A percentile compares a stretch with the other conserved stretches of the same genome.
Evolutionary conservation across 2,888 invertebrate genomes (phyloP).

Genomic region (Cephus rjabovi): DNA sequence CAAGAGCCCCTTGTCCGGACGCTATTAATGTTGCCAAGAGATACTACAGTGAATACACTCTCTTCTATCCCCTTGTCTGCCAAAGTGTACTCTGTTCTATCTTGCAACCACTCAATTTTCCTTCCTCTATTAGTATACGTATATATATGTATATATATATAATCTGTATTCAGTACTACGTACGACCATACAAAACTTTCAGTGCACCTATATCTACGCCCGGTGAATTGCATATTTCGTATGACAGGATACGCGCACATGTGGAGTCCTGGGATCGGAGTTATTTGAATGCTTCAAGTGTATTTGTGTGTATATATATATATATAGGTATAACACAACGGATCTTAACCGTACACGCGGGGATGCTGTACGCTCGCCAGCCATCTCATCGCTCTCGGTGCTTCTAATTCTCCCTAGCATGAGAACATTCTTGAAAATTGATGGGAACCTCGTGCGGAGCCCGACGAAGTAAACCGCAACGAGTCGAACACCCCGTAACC

Average conservation of each 20-base stretch:
- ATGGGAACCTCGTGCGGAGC: conserved; percentile 22
- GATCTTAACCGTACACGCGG: background rate
- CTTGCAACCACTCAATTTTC: background rate
- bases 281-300: conserved; percentile 12
- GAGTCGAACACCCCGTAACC: conserved; percentile 1
- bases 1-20: background rate
- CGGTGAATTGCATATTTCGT: conserved; percentile 45
- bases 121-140: background rate
- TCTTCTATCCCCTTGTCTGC: background rate
- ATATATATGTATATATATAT: background rate
- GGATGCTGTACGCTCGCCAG: background rate
- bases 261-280: conserved; percentile 38
- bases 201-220: conserved; percentile 10
- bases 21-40: background rate
- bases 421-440: conserved; percentile 29
- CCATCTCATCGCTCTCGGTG: conserved; percentile 40
- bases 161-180: background rate
- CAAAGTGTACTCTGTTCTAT: background rate
- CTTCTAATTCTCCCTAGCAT: conserved; percentile 38
- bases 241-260: conserved; percentile 32
- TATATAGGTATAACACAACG: background rate
- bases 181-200: conserved; percentile 31
- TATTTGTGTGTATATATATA: background rate
- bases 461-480: conserved; percentile 20
- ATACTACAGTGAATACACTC: background rate